Base-by-base conservation (phyloP, 2,797 vertebrate genomes). In the Huso huso region DNA sequence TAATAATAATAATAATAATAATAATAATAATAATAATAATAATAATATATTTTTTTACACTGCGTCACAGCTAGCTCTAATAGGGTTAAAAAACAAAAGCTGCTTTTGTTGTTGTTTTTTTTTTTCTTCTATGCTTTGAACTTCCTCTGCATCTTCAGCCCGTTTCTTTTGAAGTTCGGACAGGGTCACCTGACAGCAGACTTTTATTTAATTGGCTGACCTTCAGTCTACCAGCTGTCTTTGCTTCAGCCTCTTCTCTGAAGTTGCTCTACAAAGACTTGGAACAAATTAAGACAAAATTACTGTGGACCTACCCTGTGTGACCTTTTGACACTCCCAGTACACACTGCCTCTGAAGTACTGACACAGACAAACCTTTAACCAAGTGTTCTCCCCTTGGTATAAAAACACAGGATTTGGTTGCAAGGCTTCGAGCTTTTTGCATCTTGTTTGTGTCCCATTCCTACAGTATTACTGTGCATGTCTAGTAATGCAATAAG, bases 181-280 rank as follows among this genome's bases (percentile, higher is more conserved):
- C 72, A 82, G 73, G 74, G 83, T 79, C 81, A 83, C 85, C 82
- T 84, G 83, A 85, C 81, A 74, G 72, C 83, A 79, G 77, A 75
- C 76, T 86, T 87, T 86, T 76, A 78, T 86, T 88, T 87, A 84
- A 87, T 86, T 90, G 87, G 90, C 86, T 84, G 89, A 86, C 89
- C 88, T 92, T 88, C 86, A 86, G 85, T 85, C 83, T 78, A 81
- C 84, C 86, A 84, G 84, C 83, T 83, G 75, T 84, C 85, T 80
- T 64, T 78, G 76, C 66, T 77, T 77, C 74, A 73, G 77, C 74
- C 80, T 80, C 82, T 78, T 83, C 74, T 68, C 48, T 65, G 52
- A 66, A 76, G 65, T 67, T 10, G 63, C 51, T 12, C 52, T 87
- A 81, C 82, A 87, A 88, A 90, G 87, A 85, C 81, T 88, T 86